A percentile compares a stretch with the other conserved stretches of the same genome.
Conservation (phyloP, 2,797 vertebrate species). For the Myotis planiceps region DNA sequence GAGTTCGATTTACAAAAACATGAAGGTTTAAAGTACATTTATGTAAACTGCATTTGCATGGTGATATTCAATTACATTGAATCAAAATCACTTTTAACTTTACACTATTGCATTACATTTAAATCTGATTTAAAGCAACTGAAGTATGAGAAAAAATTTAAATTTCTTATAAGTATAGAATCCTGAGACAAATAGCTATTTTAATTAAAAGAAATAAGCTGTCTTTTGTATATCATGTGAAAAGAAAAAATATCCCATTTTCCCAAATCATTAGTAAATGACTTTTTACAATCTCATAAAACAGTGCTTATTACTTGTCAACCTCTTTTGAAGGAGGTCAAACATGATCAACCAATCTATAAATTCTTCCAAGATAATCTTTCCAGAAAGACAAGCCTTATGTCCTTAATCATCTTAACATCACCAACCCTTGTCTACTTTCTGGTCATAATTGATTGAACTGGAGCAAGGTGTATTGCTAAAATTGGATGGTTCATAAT, state of each 20-base stretch:
- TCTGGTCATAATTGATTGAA: background rate
- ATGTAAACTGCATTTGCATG: constrained; percentile 36
- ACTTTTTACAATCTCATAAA: background rate
- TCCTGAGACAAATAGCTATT: background rate
- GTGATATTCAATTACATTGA: constrained; percentile 24
- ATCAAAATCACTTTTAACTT: constrained; percentile 34
- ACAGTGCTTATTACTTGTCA: background rate
- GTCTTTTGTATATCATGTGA: background rate
- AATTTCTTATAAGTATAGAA: constrained; percentile 24
- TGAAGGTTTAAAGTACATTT: constrained; percentile 52
- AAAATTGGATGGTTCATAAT: background rate
- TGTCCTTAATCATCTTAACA: background rate
- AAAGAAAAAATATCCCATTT: background rate
- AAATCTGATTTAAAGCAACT: constrained; percentile 58
- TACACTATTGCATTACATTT: constrained; percentile 39
- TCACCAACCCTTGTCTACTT: background rate
- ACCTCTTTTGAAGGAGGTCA: background rate
- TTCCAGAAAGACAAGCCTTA: background rate
- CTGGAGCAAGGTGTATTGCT: background rate
- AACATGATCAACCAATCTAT: background rate
- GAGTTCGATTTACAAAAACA: constrained; percentile 57
- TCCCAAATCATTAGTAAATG: constrained; percentile 7
- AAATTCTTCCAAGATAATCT: background rate
- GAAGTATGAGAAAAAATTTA: background rate
- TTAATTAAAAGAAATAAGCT: constrained; percentile 32